These are phyloP conservation scores for Capitella teleta DNA, from an alignment of 1,140 invertebrate species.

Conservation along the genomic window DNA sequence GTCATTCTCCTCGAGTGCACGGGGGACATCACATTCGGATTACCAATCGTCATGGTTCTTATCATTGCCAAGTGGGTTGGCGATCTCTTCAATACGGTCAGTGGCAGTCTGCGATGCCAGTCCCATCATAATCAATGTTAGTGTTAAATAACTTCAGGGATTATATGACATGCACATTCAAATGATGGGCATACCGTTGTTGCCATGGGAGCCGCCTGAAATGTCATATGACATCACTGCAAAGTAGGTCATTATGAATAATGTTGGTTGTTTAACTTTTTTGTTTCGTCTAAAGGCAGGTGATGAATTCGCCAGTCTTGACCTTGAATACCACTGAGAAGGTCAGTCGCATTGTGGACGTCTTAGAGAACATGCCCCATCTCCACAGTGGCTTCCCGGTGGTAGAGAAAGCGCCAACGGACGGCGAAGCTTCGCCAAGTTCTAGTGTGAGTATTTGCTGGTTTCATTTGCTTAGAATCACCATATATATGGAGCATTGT, in stretches of 20 bases:
- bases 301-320: slow-evolving; percentile 75
- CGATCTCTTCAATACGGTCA: slow-evolving; percentile 89
- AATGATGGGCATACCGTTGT: slow-evolving; percentile 72
- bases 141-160: slow-evolving; percentile 58
- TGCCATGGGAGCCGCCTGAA: slow-evolving; percentile 84
- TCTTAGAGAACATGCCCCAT: slow-evolving; percentile 67
- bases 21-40: slow-evolving; percentile 84
- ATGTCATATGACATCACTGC: slow-evolving; percentile 12
- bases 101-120: too few relatives aligned
- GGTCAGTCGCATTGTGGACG: slow-evolving; percentile 62
- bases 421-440: too few relatives aligned
- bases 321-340: slow-evolving; percentile 69
- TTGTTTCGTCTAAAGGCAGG: slow-evolving; percentile 24
- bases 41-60: slow-evolving; percentile 71
- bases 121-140: too few relatives aligned
- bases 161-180: slow-evolving; percentile 94
- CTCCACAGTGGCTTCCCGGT: slow-evolving; percentile 79
- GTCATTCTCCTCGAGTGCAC: slow-evolving; percentile 95
- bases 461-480: too few relatives aligned
- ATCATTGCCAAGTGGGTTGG: slow-evolving; percentile 94
- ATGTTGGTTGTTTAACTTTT: slow-evolving; percentile 1
- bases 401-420: too few relatives aligned
- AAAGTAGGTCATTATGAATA: slow-evolving; percentile 6
- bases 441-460: too few relatives aligned
- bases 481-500: too few relatives aligned